Evolutionary conservation across 2,797 vertebrate species (phyloP).

Genomic region (Muraenolepis orangiensis): DNA sequence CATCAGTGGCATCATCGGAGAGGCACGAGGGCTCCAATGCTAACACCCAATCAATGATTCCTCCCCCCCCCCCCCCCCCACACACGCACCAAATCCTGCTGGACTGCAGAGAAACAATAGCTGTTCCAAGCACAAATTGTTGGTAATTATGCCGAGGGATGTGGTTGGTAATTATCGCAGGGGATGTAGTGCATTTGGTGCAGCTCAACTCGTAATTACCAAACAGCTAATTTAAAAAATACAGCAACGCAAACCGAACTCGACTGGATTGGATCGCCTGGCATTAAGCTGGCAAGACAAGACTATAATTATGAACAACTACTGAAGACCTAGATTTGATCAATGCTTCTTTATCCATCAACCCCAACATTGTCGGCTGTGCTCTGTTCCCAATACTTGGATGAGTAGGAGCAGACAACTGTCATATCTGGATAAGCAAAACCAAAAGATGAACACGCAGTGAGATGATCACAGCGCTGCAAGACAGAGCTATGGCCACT

Average conservation of each 20-base stretch:
- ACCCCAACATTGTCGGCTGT: background rate
- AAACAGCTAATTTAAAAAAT: conserved; percentile 68
- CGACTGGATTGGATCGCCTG: conserved; percentile 57
- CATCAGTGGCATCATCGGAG: background rate
- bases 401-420: background rate
- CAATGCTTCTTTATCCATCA: conserved; percentile 9
- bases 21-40: background rate
- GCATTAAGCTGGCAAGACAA: conserved; percentile 58
- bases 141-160: conserved; percentile 62
- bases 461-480: background rate
- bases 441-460: background rate
- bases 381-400: background rate
- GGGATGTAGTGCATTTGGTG: conserved; percentile 59
- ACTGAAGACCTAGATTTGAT: conserved; percentile 27
- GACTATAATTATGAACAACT: conserved; percentile 59
- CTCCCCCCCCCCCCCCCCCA: background rate
- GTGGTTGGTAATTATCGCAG: conserved; percentile 68
- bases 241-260: conserved; percentile 58
- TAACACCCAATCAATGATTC: background rate
- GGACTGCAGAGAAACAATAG: conserved; percentile 69
- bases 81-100: background rate
- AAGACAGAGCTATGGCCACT: background rate
- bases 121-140: conserved; percentile 69
- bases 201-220: conserved; percentile 69
- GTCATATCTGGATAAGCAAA: background rate